Percentiles rank a stretch among this genome's conserved stretches.
Evolutionary conservation across 2,797 vertebrate genomes (phyloP).

Genomic region (Falco berigora): DNA sequence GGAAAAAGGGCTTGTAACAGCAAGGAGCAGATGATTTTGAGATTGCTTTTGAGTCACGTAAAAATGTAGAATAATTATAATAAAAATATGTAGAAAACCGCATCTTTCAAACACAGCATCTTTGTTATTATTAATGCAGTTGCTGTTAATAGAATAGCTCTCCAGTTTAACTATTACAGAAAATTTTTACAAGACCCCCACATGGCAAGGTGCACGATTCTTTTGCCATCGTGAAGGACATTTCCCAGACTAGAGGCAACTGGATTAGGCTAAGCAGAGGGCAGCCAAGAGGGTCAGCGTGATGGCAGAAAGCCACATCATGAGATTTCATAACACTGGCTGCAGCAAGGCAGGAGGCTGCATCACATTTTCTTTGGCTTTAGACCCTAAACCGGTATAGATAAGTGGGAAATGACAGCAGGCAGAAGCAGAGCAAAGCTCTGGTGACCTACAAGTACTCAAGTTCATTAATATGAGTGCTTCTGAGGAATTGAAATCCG

Average conservation of each 20-base stretch:
- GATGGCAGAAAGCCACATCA: background rate
- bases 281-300: background rate
- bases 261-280: background rate
- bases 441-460: background rate
- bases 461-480: background rate
- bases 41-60: background rate
- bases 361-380: background rate
- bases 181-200: background rate
- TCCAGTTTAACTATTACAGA: background rate
- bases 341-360: background rate
- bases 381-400: background rate
- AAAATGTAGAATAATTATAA: background rate
- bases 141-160: background rate
- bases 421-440: background rate
- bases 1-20: background rate
- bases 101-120: background rate
- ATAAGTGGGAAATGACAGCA: background rate
- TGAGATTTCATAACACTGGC: background rate
- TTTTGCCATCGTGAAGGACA: background rate
- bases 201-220: background rate
- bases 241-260: background rate
- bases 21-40: background rate
- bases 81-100: background rate
- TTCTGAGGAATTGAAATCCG: background rate
- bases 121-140: background rate